phyloP scores from a whole-genome alignment of 2,888 invertebrate genomes.

The Thereva unica region DNA sequence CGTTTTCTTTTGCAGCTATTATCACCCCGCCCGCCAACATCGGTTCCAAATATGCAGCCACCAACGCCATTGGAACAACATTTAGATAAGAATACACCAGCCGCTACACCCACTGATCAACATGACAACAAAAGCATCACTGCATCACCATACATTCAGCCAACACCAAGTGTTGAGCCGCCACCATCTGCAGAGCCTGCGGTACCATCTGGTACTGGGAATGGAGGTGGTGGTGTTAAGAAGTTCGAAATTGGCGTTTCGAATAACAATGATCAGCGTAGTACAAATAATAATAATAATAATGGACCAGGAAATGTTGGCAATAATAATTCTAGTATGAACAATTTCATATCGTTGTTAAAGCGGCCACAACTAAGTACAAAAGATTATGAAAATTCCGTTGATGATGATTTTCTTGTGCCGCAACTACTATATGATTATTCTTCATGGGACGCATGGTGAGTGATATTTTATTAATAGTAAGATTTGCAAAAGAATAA shows the following conservation, averaged over 20 bases:
- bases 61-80: constrained; percentile 57
- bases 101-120: constrained; percentile 58
- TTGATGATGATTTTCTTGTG: constrained; percentile 79
- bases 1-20: constrained; percentile 47
- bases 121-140: constrained; percentile 58
- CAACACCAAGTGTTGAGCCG: constrained; percentile 55
- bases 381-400: constrained; percentile 77
- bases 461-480: constrained; percentile 44
- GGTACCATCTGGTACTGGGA: constrained; percentile 13
- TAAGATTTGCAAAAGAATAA: no score
- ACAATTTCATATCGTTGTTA: constrained; percentile 57
- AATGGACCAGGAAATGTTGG: constrained; percentile 28
- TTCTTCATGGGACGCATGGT: constrained; percentile 82
- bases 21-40: constrained; percentile 67
- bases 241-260: constrained; percentile 28
- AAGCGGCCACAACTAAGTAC: constrained; percentile 79
- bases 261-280: constrained; percentile 21
- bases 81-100: constrained; percentile 58
- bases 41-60: constrained; percentile 57
- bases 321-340: constrained; percentile 45
- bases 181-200: constrained; percentile 40
- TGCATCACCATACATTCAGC: constrained; percentile 57
- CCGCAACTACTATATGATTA: constrained; percentile 88
- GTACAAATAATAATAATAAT: constrained; percentile 33
- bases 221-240: constrained; percentile 28